These are phyloP conservation scores for Nemoura dubitans DNA, from an alignment of 2,888 invertebrate genomes.

Conservation along the genomic window DNA sequence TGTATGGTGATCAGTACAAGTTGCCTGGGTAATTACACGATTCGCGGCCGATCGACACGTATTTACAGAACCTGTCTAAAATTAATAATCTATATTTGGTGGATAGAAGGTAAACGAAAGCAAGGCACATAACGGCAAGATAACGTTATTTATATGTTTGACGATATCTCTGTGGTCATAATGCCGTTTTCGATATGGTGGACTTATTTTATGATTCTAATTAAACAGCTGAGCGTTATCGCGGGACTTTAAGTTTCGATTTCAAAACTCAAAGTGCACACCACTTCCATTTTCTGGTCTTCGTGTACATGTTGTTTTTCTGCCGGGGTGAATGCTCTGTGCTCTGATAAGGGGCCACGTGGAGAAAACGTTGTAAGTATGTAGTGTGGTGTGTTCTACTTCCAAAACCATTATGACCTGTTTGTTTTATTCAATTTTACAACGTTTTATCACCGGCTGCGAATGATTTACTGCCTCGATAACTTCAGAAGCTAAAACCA, in stretches of 20 bases:
- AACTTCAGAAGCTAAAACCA: not conserved
- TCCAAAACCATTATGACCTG: constrained; percentile 18
- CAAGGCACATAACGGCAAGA: not conserved
- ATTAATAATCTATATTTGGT: not conserved
- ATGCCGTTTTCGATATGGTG: not conserved
- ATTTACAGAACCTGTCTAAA: not conserved
- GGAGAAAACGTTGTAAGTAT: not conserved
- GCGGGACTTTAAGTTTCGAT: not conserved
- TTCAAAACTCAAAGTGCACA: not conserved
- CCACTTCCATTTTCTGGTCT: not conserved
- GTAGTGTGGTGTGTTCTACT: not conserved
- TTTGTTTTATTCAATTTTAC: constrained; percentile 26
- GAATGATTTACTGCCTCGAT: constrained; percentile 20
- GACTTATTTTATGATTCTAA: not conserved
- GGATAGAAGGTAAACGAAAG: not conserved
- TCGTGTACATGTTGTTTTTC: not conserved
- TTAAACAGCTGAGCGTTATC: not conserved
- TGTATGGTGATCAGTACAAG: not conserved
- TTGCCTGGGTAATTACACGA: not conserved
- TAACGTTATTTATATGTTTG: not conserved
- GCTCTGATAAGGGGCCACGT: constrained; percentile 3
- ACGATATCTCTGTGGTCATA: not conserved
- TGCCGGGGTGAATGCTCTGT: not conserved
- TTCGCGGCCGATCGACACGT: not conserved
- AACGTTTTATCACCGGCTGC: constrained; percentile 9